phyloP scores from a whole-genome alignment of 2,888 invertebrate species.

The Gari tellinella region DNA sequence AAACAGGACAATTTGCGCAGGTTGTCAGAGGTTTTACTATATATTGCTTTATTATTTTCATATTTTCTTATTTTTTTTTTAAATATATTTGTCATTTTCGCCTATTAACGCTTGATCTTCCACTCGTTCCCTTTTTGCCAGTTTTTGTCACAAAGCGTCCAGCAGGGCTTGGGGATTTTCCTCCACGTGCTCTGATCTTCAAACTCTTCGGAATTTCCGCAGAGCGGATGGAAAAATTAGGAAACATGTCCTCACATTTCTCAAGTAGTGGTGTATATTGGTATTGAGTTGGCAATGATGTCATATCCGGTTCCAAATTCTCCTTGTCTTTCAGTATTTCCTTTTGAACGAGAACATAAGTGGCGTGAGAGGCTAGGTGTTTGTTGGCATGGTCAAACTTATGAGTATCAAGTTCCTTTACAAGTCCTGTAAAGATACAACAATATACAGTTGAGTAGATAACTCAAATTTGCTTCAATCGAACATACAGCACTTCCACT shows the following conservation, averaged over 20 bases:
- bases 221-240: conserved; percentile 78
- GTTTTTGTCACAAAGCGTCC: conserved; percentile 64
- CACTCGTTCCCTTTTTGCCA: conserved; percentile 41
- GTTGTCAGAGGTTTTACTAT: too few relatives aligned
- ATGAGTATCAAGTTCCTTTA: conserved; percentile 82
- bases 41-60: too few relatives aligned
- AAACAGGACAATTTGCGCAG: too few relatives aligned
- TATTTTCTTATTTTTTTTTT: too few relatives aligned
- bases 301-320: conserved; percentile 25
- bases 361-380: conserved; percentile 79
- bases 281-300: conserved; percentile 67
- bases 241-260: conserved; percentile 78
- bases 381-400: conserved; percentile 81
- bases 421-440: conserved; percentile 72
- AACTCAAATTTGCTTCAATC: too few relatives aligned
- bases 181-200: conserved; percentile 65
- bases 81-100: conserved; percentile 50
- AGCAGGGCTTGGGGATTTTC: conserved; percentile 81
- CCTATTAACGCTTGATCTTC: conserved; percentile 26
- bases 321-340: conserved; percentile 68
- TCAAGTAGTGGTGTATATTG: conserved; percentile 81
- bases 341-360: conserved; percentile 82
- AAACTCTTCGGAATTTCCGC: conserved; percentile 70
- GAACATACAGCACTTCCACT: too few relatives aligned
- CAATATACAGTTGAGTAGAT: neutral